Conservation (phyloP, 2,113 vertebrate species). For the Triplophysa rosa region DNA sequence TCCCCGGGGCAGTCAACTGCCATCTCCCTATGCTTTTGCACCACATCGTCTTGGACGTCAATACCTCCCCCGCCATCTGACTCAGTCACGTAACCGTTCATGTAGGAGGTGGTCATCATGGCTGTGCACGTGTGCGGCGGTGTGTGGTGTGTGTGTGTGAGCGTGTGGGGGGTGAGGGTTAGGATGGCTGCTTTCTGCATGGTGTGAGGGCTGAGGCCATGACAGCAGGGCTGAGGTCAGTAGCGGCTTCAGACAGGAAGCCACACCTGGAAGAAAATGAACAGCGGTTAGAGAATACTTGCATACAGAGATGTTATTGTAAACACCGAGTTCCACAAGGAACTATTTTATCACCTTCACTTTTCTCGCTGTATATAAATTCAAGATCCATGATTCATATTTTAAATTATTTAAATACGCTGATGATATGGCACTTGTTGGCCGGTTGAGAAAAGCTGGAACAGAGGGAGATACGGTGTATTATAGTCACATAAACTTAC, state of each 20-base stretch:
- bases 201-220: constrained; percentile 45
- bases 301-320: background rate
- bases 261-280: constrained; percentile 33
- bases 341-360: too few relatives aligned
- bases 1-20: constrained; percentile 95
- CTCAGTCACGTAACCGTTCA: constrained; percentile 92
- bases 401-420: too few relatives aligned
- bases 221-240: constrained; percentile 34
- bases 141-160: constrained; percentile 18
- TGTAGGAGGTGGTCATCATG: constrained; percentile 89
- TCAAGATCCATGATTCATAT: too few relatives aligned
- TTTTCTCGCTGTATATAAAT: too few relatives aligned
- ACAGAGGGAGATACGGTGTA: too few relatives aligned
- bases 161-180: constrained; percentile 22
- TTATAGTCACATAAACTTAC: too few relatives aligned
- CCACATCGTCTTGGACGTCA: constrained; percentile 73
- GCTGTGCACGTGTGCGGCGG: constrained; percentile 11
- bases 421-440: too few relatives aligned
- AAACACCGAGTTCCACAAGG: too few relatives aligned
- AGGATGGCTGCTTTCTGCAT: constrained; percentile 54
- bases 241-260: constrained; percentile 19
- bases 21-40: constrained; percentile 91
- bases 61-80: constrained; percentile 80
- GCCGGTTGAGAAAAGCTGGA: too few relatives aligned
- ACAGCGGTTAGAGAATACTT: background rate